These are phyloP conservation scores for Cricetomys ansorgei DNA, from an alignment of 2,113 vertebrate species.

Conservation along the genomic window DNA sequence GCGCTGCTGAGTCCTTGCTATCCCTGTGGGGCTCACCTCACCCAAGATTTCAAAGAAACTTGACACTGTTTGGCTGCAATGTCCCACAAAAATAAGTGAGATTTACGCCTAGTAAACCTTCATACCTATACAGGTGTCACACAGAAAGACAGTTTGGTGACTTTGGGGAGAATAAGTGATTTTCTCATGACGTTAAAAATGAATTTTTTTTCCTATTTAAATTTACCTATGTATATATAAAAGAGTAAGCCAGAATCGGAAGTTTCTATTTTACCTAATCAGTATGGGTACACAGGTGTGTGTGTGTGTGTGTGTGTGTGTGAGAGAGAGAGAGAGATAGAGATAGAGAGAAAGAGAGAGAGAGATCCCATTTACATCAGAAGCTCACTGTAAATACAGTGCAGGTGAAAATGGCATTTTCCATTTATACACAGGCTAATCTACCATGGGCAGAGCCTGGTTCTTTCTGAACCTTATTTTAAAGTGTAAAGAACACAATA, in stretches of 20 bases:
- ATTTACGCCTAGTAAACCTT: background rate
- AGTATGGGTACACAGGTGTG: background rate
- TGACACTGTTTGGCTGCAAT: background rate
- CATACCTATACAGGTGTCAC: background rate
- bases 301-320: background rate
- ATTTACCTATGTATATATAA: background rate
- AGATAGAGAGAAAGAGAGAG: no score
- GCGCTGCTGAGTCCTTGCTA: background rate
- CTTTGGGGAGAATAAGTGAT: background rate
- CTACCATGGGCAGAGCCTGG: background rate
- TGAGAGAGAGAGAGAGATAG: no score
- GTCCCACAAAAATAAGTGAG: background rate
- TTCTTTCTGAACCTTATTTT: conserved; percentile 4
- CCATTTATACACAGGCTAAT: background rate
- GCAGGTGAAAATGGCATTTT: background rate
- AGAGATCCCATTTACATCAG: background rate
- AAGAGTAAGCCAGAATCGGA: conserved; percentile 29
- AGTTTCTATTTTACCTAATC: conserved; percentile 20
- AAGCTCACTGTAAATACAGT: background rate
- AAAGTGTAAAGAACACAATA: conserved; percentile 43
- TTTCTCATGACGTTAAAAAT: background rate
- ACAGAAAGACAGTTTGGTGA: background rate
- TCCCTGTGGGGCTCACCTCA: background rate
- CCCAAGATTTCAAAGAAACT: conserved; percentile 13
- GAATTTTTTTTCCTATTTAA: background rate